Evolutionary conservation across 2,888 invertebrate genomes (phyloP), one percentile per base, ranked within the genome.

Genomic region (Halictus quadricinctus): DNA sequence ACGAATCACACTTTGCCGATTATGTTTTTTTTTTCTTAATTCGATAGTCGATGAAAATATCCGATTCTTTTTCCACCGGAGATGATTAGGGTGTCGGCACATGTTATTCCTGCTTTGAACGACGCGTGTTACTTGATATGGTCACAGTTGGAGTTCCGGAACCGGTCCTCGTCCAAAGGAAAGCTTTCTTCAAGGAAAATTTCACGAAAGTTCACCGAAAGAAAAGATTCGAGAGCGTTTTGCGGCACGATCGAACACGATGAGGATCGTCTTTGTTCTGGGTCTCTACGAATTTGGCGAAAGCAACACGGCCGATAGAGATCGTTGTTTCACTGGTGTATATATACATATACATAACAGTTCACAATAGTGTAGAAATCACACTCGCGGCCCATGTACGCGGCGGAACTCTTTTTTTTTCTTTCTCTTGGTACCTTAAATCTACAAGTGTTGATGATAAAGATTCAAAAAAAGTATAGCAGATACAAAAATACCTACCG

Each of bases 401-500:
- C 36, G 36, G 86, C 86, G 83, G 87, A 89, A 84, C 88, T 87
- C 90, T 84, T 87, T 90, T 84, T 88, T 7, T 54, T 54, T 21
- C 5, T 36, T 36, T 46, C 46, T 58, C 58, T 58, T 84, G 87
- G 80, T 90, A 91, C 91, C 92, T 94, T 93, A 93, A 91, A 89
- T 91, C 92, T 94, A 93, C 88, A 66, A 74, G 89, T 91, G 69
- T 89, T 89, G 91, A 69, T 90, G 91, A 69, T 90, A 90, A 88
- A 92, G 91, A 64, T 90, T 92, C 92, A 92, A 93, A 91, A 93
- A 91, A 92, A 91, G 91, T 93, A 93, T 93, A 94, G 89, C 92
- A 93, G 88, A 92, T 94, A 94, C 94, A 95, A 95, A 95, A 95
- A 96, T 96, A 96, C 96, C 96, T 96, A 96, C 96, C 96, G 95